Conservation (phyloP, 1,140 invertebrate genomes). For the Onthophagus taurus region DNA sequence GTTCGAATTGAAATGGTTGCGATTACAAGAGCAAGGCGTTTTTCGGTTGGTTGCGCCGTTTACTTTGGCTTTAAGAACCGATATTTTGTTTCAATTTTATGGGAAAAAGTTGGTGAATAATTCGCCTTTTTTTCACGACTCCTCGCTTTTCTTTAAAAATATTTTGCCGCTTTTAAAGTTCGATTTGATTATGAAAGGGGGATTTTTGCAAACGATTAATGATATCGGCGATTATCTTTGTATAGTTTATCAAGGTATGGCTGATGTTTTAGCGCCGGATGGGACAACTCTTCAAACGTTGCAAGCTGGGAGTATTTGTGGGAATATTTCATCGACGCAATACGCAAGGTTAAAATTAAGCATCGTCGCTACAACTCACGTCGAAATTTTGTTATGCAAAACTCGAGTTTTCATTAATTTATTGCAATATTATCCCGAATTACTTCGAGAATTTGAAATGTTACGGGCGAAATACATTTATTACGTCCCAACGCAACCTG, state of each 20-base stretch:
- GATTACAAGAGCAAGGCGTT: background rate
- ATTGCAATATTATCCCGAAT: background rate
- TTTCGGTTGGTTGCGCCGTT: constrained; percentile 5
- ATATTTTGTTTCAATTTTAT: constrained; percentile 5
- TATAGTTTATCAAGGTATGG: background rate
- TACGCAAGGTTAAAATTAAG: background rate
- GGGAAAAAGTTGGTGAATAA: background rate
- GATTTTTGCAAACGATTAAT: constrained; percentile 6
- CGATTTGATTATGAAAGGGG: constrained; percentile 7
- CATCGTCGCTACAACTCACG: background rate
- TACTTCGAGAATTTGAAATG: background rate
- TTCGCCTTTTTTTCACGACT: background rate
- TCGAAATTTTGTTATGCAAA: background rate
- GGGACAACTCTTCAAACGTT: constrained; percentile 1
- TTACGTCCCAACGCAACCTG: background rate
- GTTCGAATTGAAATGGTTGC: constrained; percentile 7
- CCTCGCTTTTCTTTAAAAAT: background rate
- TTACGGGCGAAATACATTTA: background rate
- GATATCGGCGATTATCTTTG: background rate
- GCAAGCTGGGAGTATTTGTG: constrained; percentile 4
- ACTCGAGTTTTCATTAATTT: background rate
- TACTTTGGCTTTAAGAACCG: background rate
- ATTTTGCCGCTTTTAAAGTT: background rate
- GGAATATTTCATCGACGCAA: constrained; percentile 1
- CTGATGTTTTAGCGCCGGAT: constrained; percentile 9